Base-by-base conservation (phyloP, 2,797 vertebrate species). In the Malacoctenus gilli region DNA sequence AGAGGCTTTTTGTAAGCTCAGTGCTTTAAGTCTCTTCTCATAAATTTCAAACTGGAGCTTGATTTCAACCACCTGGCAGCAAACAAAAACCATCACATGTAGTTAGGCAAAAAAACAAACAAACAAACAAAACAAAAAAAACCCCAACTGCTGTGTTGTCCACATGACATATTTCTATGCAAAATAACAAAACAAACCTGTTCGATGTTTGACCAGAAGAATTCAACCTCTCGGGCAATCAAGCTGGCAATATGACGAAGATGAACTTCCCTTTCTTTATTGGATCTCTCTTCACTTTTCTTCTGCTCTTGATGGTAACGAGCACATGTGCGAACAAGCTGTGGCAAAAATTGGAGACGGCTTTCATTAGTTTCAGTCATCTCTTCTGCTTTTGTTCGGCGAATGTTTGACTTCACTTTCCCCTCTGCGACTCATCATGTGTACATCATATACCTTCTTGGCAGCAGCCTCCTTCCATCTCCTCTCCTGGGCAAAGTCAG, bases 381-480 rank as follows among this genome's bases (percentile, higher is more conserved):
- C n/a, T n/a, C n/a, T n/a, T n/a, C n/a, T n/a, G n/a, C n/a, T 19
- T 37, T 49, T 52, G 20, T 44, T 58, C 13, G 49, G 20, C 0
- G n/a, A 9, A 41, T 46, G 5, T 36, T 4, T 34, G 4, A 25
- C 30, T 64, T 68, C 11, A 42, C 2, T 15, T 51, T 52, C 30
- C 3, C 39, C 3, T 16, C 1, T 13, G n/a, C 42, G 11, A 59
- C 44, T 48, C 14, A 21, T 30, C 37, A 43, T 12, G 2, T 34
- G 1, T 34, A 16, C 35, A 10, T 2, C n/a, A 2, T 82, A 99
- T 82, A 99, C 97, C 93, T 98, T 98, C 77, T 97, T 98, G 30
- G 97, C 97, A n/a, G 94, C 94, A 13, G 96, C 96, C 85, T 97
- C 90, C 84, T 99, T 99, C 97, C 97, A 99, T 62, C 92, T 92